phyloP scores from a whole-genome alignment of 1,140 invertebrate species.

The Drosophila murphyi region DNA sequence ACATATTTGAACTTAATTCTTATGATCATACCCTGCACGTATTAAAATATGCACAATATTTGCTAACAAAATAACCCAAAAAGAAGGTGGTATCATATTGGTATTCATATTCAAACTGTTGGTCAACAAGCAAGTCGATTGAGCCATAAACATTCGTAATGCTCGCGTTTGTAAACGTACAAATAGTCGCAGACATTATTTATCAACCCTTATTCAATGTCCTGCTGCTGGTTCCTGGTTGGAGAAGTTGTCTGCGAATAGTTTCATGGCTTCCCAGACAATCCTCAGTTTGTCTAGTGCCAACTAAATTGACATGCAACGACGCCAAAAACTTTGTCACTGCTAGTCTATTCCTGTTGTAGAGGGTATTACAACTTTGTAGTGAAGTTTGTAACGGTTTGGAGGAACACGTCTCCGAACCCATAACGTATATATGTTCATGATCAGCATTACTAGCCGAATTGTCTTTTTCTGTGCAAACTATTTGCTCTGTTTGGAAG shows the following conservation, averaged over 20 bases:
- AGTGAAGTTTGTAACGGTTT: too few species aligned
- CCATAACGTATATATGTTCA: too few species aligned
- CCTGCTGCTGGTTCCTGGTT: background rate
- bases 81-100: too few species aligned
- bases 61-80: too few species aligned
- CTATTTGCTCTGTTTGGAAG: too few species aligned
- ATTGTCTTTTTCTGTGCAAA: too few species aligned
- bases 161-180: too few species aligned
- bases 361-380: too few species aligned
- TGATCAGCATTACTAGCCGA: too few species aligned
- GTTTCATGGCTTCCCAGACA: background rate
- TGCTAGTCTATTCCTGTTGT: too few species aligned
- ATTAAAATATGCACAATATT: background rate
- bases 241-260: background rate
- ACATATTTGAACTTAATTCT: background rate
- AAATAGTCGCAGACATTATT: background rate
- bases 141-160: background rate
- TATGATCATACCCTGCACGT: background rate
- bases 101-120: background rate
- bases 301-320: slow-evolving; percentile 12
- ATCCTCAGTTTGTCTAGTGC: slow-evolving; percentile 27
- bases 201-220: slow-evolving; percentile 10
- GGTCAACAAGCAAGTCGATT: background rate
- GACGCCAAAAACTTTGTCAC: background rate
- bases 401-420: too few species aligned